Conservation (phyloP, 1,140 invertebrate species). For the Cecropterus lyciades region DNA sequence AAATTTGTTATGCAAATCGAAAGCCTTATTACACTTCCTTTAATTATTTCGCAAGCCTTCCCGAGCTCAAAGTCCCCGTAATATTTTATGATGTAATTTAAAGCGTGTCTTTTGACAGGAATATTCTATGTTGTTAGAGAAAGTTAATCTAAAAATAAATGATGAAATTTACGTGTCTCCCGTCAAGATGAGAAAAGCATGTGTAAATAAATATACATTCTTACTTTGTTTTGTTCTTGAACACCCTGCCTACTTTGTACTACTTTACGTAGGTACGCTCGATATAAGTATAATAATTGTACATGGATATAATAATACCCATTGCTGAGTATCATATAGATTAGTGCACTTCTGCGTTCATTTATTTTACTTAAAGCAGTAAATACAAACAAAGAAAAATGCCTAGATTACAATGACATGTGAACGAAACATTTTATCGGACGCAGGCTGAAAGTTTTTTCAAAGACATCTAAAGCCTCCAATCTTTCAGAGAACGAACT, state of each 20-base stretch:
- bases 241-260: no score
- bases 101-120: slow-evolving; percentile 51
- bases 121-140: slow-evolving; percentile 47
- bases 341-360: slow-evolving; percentile 10
- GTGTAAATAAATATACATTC: no score
- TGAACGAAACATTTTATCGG: slow-evolving; percentile 71
- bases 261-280: no score
- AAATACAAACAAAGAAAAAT: slow-evolving; percentile 66
- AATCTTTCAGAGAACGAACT: slow-evolving; percentile 63
- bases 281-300: no score
- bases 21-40: slow-evolving; percentile 67
- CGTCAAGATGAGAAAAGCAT: neutral
- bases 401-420: slow-evolving; percentile 71
- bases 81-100: slow-evolving; percentile 66
- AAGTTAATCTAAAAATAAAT: slow-evolving; percentile 24
- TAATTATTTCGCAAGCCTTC: slow-evolving; percentile 62
- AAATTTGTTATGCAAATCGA: slow-evolving; percentile 72
- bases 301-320: no score
- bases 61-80: slow-evolving; percentile 51
- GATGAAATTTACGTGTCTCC: neutral
- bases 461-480: slow-evolving; percentile 66
- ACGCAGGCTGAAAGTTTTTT: slow-evolving; percentile 57
- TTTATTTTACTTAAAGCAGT: slow-evolving; percentile 44
- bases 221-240: no score
- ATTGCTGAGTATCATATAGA: no score